A percentile compares a stretch with the other conserved stretches of the same genome.
Evolutionary conservation across 1,140 invertebrate species (phyloP).

Genomic region (Heliconius himera): DNA sequence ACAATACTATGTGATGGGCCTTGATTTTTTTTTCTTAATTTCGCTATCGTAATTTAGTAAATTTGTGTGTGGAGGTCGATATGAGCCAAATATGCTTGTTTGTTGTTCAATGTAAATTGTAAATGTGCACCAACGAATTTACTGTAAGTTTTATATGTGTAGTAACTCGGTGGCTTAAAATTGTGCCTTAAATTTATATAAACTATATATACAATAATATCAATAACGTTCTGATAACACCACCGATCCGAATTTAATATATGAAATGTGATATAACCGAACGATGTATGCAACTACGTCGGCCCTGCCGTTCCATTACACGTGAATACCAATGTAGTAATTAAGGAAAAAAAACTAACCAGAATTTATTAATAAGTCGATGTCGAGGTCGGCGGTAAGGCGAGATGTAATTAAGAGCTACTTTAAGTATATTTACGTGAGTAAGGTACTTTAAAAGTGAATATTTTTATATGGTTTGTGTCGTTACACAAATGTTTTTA

Average conservation of each 20-base stretch:
- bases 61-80: background rate
- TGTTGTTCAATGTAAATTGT: background rate
- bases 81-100: background rate
- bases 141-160: constrained; percentile 1
- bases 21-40: background rate
- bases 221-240: background rate
- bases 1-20: constrained; percentile 35
- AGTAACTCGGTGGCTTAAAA: constrained; percentile 31
- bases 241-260: constrained; percentile 1
- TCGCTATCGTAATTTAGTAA: background rate
- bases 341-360: constrained; percentile 55
- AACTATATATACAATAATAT: background rate
- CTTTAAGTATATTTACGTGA: constrained; percentile 76
- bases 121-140: background rate
- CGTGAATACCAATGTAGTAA: constrained; percentile 67
- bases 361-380: constrained; percentile 64
- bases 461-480: constrained; percentile 80
- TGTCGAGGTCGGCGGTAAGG: constrained; percentile 43
- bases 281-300: constrained; percentile 16
- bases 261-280: constrained; percentile 12
- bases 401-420: constrained; percentile 76
- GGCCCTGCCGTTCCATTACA: constrained; percentile 51
- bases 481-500: constrained; percentile 75
- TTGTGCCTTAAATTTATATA: constrained; percentile 33
- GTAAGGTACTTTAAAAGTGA: constrained; percentile 67